A percentile compares a stretch with the other conserved stretches of the same genome.
These are phyloP conservation scores for Sphaeridia pumilis DNA, from an alignment of 2,888 invertebrate species.

Conservation along the genomic window DNA sequence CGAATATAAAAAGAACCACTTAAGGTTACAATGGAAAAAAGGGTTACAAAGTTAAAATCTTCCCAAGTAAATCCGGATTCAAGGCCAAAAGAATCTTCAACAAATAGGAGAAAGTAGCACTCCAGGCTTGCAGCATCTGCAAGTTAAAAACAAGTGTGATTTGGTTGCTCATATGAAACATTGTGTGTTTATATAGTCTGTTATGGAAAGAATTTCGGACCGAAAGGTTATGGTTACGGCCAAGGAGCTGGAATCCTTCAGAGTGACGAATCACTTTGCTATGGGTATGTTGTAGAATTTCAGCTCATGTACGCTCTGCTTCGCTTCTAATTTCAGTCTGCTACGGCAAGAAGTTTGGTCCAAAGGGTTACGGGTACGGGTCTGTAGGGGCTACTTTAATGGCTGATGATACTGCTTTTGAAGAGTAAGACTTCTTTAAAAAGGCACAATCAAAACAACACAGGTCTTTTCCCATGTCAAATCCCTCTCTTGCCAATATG, in stretches of 20 bases:
- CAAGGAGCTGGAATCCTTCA: conserved; percentile 89
- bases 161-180: background rate
- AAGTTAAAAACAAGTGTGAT: background rate
- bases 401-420: conserved; percentile 51
- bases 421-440: conserved; percentile 21
- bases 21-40: too few species aligned
- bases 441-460: background rate
- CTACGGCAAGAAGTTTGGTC: conserved; percentile 94
- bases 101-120: too few species aligned
- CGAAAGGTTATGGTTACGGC: conserved; percentile 94
- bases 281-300: conserved; percentile 53
- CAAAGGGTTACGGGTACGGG: conserved; percentile 94
- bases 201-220: conserved; percentile 94
- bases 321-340: conserved; percentile 53
- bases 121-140: too few species aligned
- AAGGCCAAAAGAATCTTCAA: too few species aligned
- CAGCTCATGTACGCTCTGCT: conserved; percentile 25
- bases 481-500: too few species aligned
- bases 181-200: conserved; percentile 53
- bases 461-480: too few species aligned
- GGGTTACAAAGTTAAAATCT: too few species aligned
- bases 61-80: too few species aligned
- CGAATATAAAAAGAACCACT: too few species aligned
- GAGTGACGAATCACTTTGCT: conserved; percentile 66
- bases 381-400: conserved; percentile 89